These are phyloP conservation scores for Hemibagrus wyckioides DNA, from an alignment of 2,113 vertebrate species.

Conservation along the genomic window DNA sequence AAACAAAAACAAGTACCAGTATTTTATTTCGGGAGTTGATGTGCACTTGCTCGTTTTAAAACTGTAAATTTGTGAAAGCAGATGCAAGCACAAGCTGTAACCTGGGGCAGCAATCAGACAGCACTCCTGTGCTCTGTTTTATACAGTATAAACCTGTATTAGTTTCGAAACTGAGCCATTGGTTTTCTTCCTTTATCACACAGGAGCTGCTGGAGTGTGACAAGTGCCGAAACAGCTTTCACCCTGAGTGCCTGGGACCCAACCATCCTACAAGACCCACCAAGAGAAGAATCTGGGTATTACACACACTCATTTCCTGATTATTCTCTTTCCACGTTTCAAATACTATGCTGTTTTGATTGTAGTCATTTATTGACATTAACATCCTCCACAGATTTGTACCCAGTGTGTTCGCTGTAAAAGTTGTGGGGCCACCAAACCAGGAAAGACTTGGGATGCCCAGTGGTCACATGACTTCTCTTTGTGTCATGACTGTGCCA, in stretches of 20 bases:
- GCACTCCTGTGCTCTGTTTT: not conserved
- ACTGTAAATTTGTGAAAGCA: not conserved
- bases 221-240: slow-evolving; percentile 99
- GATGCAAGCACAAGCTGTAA: not conserved
- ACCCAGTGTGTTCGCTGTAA: slow-evolving; percentile 97
- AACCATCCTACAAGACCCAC: slow-evolving; percentile 97
- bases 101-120: not conserved
- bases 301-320: not conserved
- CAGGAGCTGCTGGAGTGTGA: slow-evolving; percentile 96
- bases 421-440: slow-evolving; percentile 95
- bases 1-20: not conserved
- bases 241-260: slow-evolving; percentile 99
- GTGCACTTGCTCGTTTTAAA: not conserved
- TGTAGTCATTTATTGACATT: slow-evolving; percentile 13
- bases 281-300: slow-evolving; percentile 98
- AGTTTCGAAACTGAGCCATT: not conserved
- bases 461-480: slow-evolving; percentile 99
- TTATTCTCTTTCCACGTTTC: slow-evolving; percentile 7
- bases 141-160: not conserved
- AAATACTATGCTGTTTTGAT: not conserved
- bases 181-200: not conserved
- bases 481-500: slow-evolving; percentile 98
- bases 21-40: not conserved
- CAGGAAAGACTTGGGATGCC: slow-evolving; percentile 96
- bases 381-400: slow-evolving; percentile 82